Evolutionary conservation across 2,113 vertebrate species (phyloP), one percentile per base, ranked within the genome.

Genomic region (Phylloscopus trochilus): DNA sequence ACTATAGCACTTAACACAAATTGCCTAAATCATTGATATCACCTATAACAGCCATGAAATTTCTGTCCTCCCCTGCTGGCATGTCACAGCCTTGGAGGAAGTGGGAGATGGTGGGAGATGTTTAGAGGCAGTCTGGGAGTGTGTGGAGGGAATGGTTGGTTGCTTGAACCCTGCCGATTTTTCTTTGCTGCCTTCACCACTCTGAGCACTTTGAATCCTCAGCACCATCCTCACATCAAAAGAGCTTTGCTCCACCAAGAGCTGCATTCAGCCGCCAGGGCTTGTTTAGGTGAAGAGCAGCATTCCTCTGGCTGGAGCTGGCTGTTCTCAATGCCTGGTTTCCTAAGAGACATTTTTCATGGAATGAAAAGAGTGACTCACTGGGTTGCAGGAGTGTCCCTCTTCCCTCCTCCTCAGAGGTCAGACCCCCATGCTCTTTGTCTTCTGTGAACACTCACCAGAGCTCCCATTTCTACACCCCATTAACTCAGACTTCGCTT

Each of bases 391-490:
- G 69, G 59, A 81, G 21, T 9, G 26, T 63, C 47, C 59, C 51
- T 62, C 15, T 59, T 46, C 33, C 37, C 41, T 62, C 7, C n/a
- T 53, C 60, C 62, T 52, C 23, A 62, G 59, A 47, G 21, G 52
- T 14, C 44, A 87, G 47, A 2, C 3, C 24, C 3, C 24, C 39
- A n/a, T 15, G 13, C 35, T 64, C 16, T 58, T 41, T 82, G 19
- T 46, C 72, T 83, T 27, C 43, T 55, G 20, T 67, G 35, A 55
- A 43, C 28, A 73, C 18, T 67, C 30, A 64, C 55, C 58, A 37
- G 17, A 59, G 17, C 35, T 74, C 52, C 62, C 13, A 43, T 47
- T 52, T 20, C 0, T 0, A 10, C n/a, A 15, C 16, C 1, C 0
- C n/a, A 69, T 55, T 22, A 73, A 37, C 41, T 77, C 58, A 73